Evolutionary conservation across 2,113 vertebrate species (phyloP).

Genomic region (Perca schrenkii): DNA sequence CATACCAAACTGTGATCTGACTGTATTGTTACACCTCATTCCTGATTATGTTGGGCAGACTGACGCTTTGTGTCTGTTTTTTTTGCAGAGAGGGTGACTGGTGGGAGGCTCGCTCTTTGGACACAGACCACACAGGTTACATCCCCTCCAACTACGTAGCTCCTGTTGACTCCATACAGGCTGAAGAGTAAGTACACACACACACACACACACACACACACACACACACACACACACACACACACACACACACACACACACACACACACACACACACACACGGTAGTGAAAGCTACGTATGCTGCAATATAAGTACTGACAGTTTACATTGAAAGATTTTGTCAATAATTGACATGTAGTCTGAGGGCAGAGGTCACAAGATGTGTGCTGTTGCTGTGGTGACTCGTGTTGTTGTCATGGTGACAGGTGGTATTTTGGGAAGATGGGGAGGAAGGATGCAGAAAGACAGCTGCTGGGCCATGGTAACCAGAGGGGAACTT

Average conservation of each 20-base stretch:
- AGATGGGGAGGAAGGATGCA: constrained; percentile 94
- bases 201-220: constrained; percentile 24
- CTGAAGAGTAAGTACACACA: constrained; percentile 91
- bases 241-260: too few relatives aligned
- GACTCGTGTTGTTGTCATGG: constrained; percentile 64
- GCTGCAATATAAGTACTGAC: too few relatives aligned
- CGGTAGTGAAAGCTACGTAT: neutral
- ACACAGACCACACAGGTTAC: constrained; percentile 90
- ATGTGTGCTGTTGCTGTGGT: constrained; percentile 34
- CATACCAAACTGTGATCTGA: neutral
- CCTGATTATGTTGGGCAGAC: neutral
- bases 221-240: too few relatives aligned
- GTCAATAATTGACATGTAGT: constrained; percentile 35
- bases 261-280: neutral
- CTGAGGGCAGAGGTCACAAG: constrained; percentile 40
- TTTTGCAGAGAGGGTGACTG: constrained; percentile 93
- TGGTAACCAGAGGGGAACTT: constrained; percentile 90
- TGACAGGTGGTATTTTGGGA: constrained; percentile 96
- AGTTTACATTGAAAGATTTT: neutral
- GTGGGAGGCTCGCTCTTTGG: constrained; percentile 97
- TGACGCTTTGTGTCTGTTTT: constrained; percentile 16
- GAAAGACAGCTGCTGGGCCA: constrained; percentile 91
- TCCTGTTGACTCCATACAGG: constrained; percentile 96
- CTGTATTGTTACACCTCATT: neutral
- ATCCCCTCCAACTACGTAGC: constrained; percentile 98